Base-by-base conservation (phyloP, 2,797 vertebrate species). In the Acipenser oxyrinchus region DNA sequence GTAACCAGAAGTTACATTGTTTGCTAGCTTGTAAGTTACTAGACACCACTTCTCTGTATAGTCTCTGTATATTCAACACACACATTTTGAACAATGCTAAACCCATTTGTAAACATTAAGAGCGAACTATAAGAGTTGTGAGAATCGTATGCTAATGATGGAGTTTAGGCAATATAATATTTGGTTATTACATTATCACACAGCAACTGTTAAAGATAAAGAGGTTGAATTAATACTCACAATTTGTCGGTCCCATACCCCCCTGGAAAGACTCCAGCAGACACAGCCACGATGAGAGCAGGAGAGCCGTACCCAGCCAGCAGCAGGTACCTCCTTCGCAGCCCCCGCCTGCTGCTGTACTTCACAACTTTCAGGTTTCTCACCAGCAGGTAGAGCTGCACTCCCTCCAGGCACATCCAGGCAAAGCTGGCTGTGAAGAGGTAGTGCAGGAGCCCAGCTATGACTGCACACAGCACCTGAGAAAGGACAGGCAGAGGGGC, bases 401-500 rank as follows among this genome's bases (percentile, higher is more conserved):
- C 49, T 0, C 73, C 72, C 55, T 79, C 75, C 57, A 74, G 70
- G 59, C 71, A 72, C 75, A 77, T 77, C 75, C 75, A 79, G 13
- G 74, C 65, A 64, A 79, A 79, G 1, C 71, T 64, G 8, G 72
- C 70, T 37, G 75, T 48, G 18, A 74, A 77, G n/a, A 74, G 61
- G 66, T 71, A 76, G 48, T 77, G 74, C 48, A 73, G 68, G 37
- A 74, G 8, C 13, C 70, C 77, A 12, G 77, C 72, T 7, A 71
- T 15, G 18, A 66, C 37, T 49, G 6, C 4, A 62, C 75, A 76
- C 49, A 61, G 1, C 8, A 66, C 10, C 66, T 70, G 65, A 7
- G 48, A 64, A 62, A 10, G 18, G 6, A 63, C 23, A 37, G 23
- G 23, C 23, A 37, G 23, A 37, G 23, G 23, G 23, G 23, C 23